Base-by-base conservation (phyloP, 2,888 invertebrate species). In the Ptilodon capucinus region DNA sequence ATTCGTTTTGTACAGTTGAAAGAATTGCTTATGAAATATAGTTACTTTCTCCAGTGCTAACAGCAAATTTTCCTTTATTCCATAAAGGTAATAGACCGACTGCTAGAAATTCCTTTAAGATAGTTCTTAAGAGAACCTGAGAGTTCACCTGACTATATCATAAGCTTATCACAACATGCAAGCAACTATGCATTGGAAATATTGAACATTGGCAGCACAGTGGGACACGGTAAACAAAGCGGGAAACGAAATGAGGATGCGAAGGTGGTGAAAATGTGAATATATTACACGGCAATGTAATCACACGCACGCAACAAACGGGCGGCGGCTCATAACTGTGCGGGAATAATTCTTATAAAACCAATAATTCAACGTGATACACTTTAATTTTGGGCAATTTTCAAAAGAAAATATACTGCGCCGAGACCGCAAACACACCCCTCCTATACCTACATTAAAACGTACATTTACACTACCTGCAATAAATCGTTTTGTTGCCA, bases 211-310 rank as follows among this genome's bases (percentile, higher is more conserved):
- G 46, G 38, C 49, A 52, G 52, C 55, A 52, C 42, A 51, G 42
- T 55, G 43, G 50, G 50, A 71, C 59, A 61, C 53, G 58, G 60
- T 71, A 78, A 78, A 76, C 71, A 76, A 78, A 79, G 70, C 68
- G 76, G 78, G 76, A 81, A 84, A 80, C 70, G 70, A 79, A 84
- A 84, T 72, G 84, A 74, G 77, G 81, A 88, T 85, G 83, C 79
- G 76, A 82, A 87, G 83, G 86, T 86, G 87, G 85, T 85, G 86
- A 86, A 87, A 89, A 89, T 86, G 80, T 84, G 84, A 89, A 89
- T 91, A 87, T 84, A 90, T 90, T 88, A 87, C 79, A 79, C 77
- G 74, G 83, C 76, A 81, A 80, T 77, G 80, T 85, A 89, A 88
- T 89, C 86, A 87, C 80, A 86, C 85, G 85, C 89, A 91, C 89